phyloP scores from a whole-genome alignment of 92 coral and sea anemone species.

The Phenganax subtilis region DNA sequence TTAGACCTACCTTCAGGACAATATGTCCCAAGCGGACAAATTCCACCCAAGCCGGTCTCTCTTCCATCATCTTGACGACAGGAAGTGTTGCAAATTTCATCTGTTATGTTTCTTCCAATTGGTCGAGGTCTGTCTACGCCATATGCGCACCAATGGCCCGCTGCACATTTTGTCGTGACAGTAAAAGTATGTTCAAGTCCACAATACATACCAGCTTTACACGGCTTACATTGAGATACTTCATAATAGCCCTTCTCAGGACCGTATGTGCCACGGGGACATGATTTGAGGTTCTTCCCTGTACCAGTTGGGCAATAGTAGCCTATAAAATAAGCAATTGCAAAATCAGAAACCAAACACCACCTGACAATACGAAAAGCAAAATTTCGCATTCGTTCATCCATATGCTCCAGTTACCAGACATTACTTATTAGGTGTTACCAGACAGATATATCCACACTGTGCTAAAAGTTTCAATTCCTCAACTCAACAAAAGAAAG shows the following conservation, averaged over 20 bases:
- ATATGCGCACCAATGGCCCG: constrained; percentile 94
- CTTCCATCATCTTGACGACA: constrained; percentile 85
- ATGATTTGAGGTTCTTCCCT: constrained; percentile 77
- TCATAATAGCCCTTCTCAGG: constrained; percentile 66
- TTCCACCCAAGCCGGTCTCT: constrained; percentile 92
- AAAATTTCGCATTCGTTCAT: too few species aligned
- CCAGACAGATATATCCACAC: too few species aligned
- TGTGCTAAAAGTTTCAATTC: too few species aligned
- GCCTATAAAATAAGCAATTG: constrained; percentile 18
- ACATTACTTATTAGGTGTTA: too few species aligned
- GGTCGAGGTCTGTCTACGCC: constrained; percentile 89
- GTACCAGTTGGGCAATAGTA: constrained; percentile 95
- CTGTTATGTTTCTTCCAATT: constrained; percentile 62
- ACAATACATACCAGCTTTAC: constrained; percentile 91
- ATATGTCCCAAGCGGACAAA: constrained; percentile 75
- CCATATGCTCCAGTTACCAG: too few species aligned
- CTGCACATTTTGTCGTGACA: constrained; percentile 68
- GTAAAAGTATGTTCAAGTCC: constrained; percentile 65
- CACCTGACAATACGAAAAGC: too few species aligned
- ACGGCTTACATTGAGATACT: constrained; percentile 77
- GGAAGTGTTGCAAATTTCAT: constrained; percentile 54
- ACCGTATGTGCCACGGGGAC: constrained; percentile 97
- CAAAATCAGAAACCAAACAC: not conserved
- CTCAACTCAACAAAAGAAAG: too few species aligned
- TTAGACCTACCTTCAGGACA: constrained; percentile 56